phyloP scores from a whole-genome alignment of 2,113 vertebrate species.

The Eublepharis macularius region DNA sequence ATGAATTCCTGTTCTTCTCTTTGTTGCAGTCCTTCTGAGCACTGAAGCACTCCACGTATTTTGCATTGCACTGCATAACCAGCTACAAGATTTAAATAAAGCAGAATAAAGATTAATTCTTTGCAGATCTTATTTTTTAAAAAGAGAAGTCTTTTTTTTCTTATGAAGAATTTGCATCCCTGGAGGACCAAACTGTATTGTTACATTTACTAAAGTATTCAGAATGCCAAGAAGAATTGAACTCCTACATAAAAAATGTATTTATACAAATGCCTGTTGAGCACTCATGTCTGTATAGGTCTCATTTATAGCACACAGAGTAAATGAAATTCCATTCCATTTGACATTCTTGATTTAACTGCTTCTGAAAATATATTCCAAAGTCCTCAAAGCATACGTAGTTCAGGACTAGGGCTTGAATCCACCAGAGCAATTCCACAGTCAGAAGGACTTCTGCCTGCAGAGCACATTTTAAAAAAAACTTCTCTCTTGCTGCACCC shows the following conservation, averaged over 20 bases:
- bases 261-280: slow-evolving; percentile 37
- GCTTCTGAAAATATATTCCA: slow-evolving; percentile 39
- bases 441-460: too few species aligned
- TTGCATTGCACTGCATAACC: slow-evolving; percentile 91
- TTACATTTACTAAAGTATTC: slow-evolving; percentile 55
- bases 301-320: slow-evolving; percentile 29
- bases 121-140: neutral
- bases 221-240: slow-evolving; percentile 41
- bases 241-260: slow-evolving; percentile 20
- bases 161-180: slow-evolving; percentile 34
- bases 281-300: slow-evolving; percentile 48
- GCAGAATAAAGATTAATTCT: slow-evolving; percentile 45
- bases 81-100: slow-evolving; percentile 78
- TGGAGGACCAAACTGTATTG: slow-evolving; percentile 56
- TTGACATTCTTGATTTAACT: slow-evolving; percentile 42
- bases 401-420: slow-evolving; percentile 8
- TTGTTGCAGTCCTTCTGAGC: slow-evolving; percentile 97
- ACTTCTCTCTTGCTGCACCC: too few species aligned
- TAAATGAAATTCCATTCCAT: slow-evolving; percentile 45
- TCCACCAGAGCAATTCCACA: too few species aligned
- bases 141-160: slow-evolving; percentile 21
- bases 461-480: too few species aligned
- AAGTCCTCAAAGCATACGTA: slow-evolving; percentile 14
- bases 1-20: slow-evolving; percentile 95
- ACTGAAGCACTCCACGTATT: slow-evolving; percentile 90